phyloP scores from a whole-genome alignment of 2,113 vertebrate species.

The Charina bottae region DNA sequence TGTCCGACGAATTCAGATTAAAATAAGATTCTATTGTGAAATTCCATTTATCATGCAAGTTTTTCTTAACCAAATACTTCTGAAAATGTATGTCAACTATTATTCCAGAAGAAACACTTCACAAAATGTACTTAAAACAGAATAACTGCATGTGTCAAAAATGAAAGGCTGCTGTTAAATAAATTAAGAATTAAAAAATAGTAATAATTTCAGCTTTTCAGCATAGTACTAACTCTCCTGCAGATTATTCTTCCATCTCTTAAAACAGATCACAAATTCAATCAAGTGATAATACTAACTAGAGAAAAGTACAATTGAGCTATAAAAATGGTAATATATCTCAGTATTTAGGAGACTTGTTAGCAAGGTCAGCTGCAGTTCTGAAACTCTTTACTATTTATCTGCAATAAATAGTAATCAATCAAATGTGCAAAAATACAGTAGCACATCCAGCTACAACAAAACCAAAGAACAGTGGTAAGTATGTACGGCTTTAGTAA shows the following conservation, averaged over 20 bases:
- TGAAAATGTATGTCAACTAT: conserved; percentile 51
- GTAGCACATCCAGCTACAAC: neutral
- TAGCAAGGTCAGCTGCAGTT: neutral
- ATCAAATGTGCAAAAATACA: neutral
- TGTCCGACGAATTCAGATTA: conserved; percentile 39
- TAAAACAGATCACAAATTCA: conserved; percentile 48
- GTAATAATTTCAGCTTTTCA: neutral
- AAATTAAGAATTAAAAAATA: neutral
- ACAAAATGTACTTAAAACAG: conserved; percentile 60
- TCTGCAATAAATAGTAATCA: neutral
- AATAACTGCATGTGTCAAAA: conserved; percentile 53
- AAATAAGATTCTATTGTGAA: conserved; percentile 44
- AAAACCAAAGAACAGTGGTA: neutral
- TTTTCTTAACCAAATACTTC: conserved; percentile 42
- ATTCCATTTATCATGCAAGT: conserved; percentile 43
- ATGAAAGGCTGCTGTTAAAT: conserved; percentile 54
- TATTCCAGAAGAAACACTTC: conserved; percentile 46
- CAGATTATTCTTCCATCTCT: conserved; percentile 29
- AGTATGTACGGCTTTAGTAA: neutral
- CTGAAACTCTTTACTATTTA: neutral
- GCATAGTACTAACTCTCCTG: conserved; percentile 46
- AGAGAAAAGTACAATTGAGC: conserved; percentile 37
- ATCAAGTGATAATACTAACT: conserved; percentile 25
- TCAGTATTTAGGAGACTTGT: neutral
- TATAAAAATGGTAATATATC: conserved; percentile 25